Evolutionary conservation across 2,888 invertebrate genomes (phyloP), one percentile per base, ranked within the genome.

Genomic region (Barypeithes pellucidus): DNA sequence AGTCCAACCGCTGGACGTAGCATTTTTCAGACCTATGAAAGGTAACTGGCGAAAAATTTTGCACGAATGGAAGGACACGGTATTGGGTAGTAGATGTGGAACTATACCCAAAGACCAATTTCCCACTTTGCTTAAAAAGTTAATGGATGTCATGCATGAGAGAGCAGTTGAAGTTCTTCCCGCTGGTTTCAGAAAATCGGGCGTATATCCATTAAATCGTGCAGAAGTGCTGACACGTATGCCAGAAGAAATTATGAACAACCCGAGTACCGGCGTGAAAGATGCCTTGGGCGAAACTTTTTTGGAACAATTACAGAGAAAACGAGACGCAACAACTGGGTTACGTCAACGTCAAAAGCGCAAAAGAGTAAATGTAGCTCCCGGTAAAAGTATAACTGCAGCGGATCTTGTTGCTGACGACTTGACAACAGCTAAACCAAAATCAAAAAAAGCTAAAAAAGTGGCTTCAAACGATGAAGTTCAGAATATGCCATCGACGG

Each of bases 21-120:
- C 75, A 20, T 73, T 71, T 24, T 71, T 74, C 24, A 61, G 73
- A 20, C 57, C 69, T 41, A 54, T 69, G 36, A 69, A 69, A 29
- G 33, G 50, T 22, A 24, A 52, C 36, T 65, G 69, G 73, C 50
- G 70, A 66, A 24, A 63, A 71, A 29, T 73, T 60, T 65, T 73
- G 52, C 63, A 70, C 60, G 70, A 73, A 65, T 70, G 70, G 63
- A 73, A 70, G 45, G 69, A 63, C 65, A 54, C 73, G 9, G 73
- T 65, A 24, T 65, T 54, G 18, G 72, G 72, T n/a, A 63, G 60
- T 52, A 70, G 72, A 69, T 72, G 68, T 72, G 68, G 68, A 72
- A 69, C 63, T 24, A 63, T 73, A 20, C 73, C 70, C 65, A 71
- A 65, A 65, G 52, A 73, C 22, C 65, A 70, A 50, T 73, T 70